phyloP scores from a whole-genome alignment of 2,888 invertebrate genomes.

The Pycnomerus fuliginosus region DNA sequence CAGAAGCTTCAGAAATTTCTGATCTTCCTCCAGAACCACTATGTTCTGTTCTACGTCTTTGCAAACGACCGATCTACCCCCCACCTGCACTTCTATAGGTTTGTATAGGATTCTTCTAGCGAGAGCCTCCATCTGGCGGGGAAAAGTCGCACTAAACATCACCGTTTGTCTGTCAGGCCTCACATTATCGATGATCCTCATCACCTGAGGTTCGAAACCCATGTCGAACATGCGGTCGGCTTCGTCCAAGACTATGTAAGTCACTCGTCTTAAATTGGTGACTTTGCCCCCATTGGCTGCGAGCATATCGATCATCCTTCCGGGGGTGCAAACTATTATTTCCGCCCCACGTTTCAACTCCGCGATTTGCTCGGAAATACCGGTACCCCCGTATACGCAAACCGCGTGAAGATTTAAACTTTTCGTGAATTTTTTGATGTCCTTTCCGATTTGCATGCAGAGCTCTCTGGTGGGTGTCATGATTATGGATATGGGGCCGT shows the following conservation, averaged over 20 bases:
- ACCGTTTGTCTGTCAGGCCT: constrained; percentile 97
- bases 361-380: constrained; percentile 90
- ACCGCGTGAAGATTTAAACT: constrained; percentile 82
- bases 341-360: constrained; percentile 93
- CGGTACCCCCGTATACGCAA: constrained; percentile 98
- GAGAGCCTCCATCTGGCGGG: constrained; percentile 97
- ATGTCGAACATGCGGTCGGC: constrained; percentile 99
- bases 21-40: constrained; percentile 90
- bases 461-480: constrained; percentile 98
- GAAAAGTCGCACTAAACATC: constrained; percentile 99
- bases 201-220: constrained; percentile 99
- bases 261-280: constrained; percentile 94
- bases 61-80: constrained; percentile 92
- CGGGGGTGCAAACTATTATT: constrained; percentile 98
- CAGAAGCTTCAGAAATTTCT: constrained; percentile 95
- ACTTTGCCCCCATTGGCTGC: constrained; percentile 98
- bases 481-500: constrained; percentile 95
- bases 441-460: constrained; percentile 97
- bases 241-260: constrained; percentile 97
- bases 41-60: constrained; percentile 97
- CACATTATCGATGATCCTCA: constrained; percentile 96
- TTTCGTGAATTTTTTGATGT: constrained; percentile 93
- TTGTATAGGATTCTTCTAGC: constrained; percentile 90
- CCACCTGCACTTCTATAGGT: constrained; percentile 95
- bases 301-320: constrained; percentile 99